Percentiles rank a stretch among this genome's conserved stretches.
phyloP scores from a whole-genome alignment of 92 coral and sea anemone species.

The Epizoanthus fatuus region DNA sequence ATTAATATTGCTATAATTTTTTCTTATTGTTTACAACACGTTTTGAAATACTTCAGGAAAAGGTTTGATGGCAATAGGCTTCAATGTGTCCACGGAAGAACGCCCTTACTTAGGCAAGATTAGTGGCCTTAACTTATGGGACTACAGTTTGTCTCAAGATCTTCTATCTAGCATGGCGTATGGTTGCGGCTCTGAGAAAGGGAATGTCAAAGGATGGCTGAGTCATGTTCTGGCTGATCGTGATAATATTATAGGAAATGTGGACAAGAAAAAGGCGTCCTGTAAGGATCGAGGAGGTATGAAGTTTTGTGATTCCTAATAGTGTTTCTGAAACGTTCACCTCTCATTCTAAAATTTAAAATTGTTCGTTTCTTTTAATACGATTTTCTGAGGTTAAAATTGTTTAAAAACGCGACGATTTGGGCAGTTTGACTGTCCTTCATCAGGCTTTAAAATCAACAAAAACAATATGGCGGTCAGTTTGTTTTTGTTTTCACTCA shows the following conservation, averaged over 20 bases:
- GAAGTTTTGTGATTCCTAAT: not conserved
- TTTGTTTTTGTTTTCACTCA: too few relatives aligned
- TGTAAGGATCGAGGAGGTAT: constrained; percentile 50
- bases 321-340: not conserved
- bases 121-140: constrained; percentile 58
- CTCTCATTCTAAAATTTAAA: too few relatives aligned
- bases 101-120: constrained; percentile 34
- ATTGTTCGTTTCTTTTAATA: not conserved
- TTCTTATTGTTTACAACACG: too few relatives aligned
- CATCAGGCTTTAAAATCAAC: too few relatives aligned
- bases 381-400: not conserved
- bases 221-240: not conserved
- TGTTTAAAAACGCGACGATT: too few relatives aligned
- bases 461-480: too few relatives aligned
- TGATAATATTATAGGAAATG: constrained; percentile 7
- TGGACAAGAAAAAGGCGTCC: constrained; percentile 25
- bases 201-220: constrained; percentile 58
- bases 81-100: constrained; percentile 18
- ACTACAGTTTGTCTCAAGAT: constrained; percentile 30
- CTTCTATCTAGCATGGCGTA: constrained; percentile 72
- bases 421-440: too few relatives aligned
- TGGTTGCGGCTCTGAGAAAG: constrained; percentile 62
- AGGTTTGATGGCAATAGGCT: constrained; percentile 6
- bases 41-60: not conserved
- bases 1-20: too few relatives aligned